A percentile compares a stretch with the other conserved stretches of the same genome.
Evolutionary conservation across 2,888 invertebrate genomes (phyloP).

Genomic region (Acronicta alni): DNA sequence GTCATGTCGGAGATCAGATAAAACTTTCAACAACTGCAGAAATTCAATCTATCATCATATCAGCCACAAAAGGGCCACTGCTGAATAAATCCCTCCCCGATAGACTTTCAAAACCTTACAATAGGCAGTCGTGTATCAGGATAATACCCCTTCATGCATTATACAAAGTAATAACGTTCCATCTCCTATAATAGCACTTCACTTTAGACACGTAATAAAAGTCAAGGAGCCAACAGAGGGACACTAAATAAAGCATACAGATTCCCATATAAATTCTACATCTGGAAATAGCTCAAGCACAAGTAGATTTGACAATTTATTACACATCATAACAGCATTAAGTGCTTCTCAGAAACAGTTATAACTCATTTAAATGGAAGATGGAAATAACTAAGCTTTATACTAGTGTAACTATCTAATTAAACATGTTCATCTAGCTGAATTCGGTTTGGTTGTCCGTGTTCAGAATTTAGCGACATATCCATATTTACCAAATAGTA

Average conservation of each 20-base stretch:
- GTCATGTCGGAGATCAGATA: no score
- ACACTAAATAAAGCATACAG: slow-evolving; percentile 42
- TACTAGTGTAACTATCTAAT: slow-evolving; percentile 69
- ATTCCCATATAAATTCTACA: slow-evolving; percentile 35
- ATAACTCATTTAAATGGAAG: slow-evolving; percentile 73
- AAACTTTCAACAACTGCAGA: no score
- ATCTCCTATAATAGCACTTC: slow-evolving; percentile 26
- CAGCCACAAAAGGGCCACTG: no score
- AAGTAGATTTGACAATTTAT: slow-evolving; percentile 57
- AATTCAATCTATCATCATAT: no score
- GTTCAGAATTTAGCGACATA: slow-evolving; percentile 21
- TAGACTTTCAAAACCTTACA: no score
- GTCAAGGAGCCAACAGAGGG: slow-evolving; percentile 26
- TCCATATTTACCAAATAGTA: no score
- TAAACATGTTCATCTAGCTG: slow-evolving; percentile 50
- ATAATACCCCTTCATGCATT: background rate
- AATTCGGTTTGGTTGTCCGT: slow-evolving; percentile 30
- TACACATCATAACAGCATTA: slow-evolving; percentile 53
- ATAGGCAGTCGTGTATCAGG: background rate
- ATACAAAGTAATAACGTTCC: slow-evolving; percentile 36
- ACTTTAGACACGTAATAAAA: slow-evolving; percentile 45
- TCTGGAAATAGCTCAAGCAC: slow-evolving; percentile 43
- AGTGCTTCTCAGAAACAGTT: slow-evolving; percentile 67
- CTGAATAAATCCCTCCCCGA: no score
- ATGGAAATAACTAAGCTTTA: slow-evolving; percentile 60